phyloP scores from a whole-genome alignment of 2,888 invertebrate genomes.

The Patella depressa region DNA sequence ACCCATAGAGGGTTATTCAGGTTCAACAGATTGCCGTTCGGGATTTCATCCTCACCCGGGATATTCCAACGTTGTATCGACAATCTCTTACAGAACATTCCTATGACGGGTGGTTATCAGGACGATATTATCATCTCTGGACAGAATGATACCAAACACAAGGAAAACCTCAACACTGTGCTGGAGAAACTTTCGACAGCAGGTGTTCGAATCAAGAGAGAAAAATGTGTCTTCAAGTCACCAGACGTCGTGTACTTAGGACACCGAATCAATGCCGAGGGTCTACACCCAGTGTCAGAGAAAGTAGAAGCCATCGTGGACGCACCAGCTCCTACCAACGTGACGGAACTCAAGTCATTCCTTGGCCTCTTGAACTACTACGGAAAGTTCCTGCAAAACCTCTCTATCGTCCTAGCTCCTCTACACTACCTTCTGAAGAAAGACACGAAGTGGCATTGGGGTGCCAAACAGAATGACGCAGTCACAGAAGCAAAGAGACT shows the following conservation, averaged over 20 bases:
- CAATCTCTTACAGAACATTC: too few species aligned
- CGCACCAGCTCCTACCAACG: conserved; percentile 34
- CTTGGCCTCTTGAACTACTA: conserved; percentile 17
- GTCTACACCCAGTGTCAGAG: conserved; percentile 25
- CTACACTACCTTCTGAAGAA: conserved; percentile 30
- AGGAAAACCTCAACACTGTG: too few species aligned
- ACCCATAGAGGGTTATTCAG: too few species aligned
- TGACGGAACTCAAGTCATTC: conserved; percentile 47
- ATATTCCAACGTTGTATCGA: too few species aligned
- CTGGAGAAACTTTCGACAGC: too few species aligned
- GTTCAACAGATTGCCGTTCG: too few species aligned
- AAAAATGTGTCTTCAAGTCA: neutral
- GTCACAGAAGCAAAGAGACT: conserved; percentile 19
- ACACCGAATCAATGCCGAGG: conserved; percentile 30
- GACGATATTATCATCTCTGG: too few species aligned
- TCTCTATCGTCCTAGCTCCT: conserved; percentile 18
- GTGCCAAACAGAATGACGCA: conserved; percentile 16
- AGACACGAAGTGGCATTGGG: conserved; percentile 39
- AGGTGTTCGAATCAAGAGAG: too few species aligned
- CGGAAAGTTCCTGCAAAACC: conserved; percentile 17
- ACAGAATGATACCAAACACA: too few species aligned
- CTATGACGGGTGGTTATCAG: too few species aligned
- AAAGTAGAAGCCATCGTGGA: conserved; percentile 28
- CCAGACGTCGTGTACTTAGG: conserved; percentile 28
- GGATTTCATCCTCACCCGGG: too few species aligned